Percentiles rank a stretch among this genome's conserved stretches.
phyloP scores from a whole-genome alignment of 1,140 invertebrate species.

The Drosophila oshimai region DNA sequence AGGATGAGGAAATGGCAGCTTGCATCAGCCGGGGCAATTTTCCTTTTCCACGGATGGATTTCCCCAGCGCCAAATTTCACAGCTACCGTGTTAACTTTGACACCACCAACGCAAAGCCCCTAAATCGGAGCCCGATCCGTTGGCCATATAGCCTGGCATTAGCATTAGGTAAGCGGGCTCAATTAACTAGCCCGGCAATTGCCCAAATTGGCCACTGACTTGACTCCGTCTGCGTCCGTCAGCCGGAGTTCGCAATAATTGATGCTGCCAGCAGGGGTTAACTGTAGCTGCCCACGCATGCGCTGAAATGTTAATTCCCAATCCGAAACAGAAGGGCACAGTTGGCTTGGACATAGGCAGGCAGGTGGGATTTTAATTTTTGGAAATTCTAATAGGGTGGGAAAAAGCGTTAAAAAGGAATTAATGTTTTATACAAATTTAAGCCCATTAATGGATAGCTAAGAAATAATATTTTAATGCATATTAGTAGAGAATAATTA shows the following conservation, averaged over 20 bases:
- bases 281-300: slow-evolving; percentile 61
- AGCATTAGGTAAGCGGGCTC: slow-evolving; percentile 72
- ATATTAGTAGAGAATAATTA: too few species aligned
- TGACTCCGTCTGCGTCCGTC: slow-evolving; percentile 36
- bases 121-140: slow-evolving; percentile 8
- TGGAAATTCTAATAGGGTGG: background rate
- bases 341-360: too few species aligned
- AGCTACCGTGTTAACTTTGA: slow-evolving; percentile 80
- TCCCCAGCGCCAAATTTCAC: slow-evolving; percentile 76
- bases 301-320: slow-evolving; percentile 40
- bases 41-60: too few species aligned
- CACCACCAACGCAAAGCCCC: slow-evolving; percentile 57
- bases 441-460: too few species aligned
- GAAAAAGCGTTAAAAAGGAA: too few species aligned
- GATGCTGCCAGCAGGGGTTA: slow-evolving; percentile 40
- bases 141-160: slow-evolving; percentile 53
- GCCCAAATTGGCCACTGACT: slow-evolving; percentile 58
- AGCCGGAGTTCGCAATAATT: slow-evolving; percentile 14
- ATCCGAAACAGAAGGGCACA: slow-evolving; percentile 24
- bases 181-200: slow-evolving; percentile 68
- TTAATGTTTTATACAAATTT: too few species aligned
- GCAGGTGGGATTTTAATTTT: background rate
- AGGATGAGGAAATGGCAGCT: slow-evolving; percentile 74
- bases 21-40: slow-evolving; percentile 39
- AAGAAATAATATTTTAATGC: too few species aligned